A percentile compares a stretch with the other conserved stretches of the same genome.
Evolutionary conservation across 30 jellyfish, hydroid and myxozoan genomes (phyloP).

Genomic region (Chrysaora quinquecirrha): DNA sequence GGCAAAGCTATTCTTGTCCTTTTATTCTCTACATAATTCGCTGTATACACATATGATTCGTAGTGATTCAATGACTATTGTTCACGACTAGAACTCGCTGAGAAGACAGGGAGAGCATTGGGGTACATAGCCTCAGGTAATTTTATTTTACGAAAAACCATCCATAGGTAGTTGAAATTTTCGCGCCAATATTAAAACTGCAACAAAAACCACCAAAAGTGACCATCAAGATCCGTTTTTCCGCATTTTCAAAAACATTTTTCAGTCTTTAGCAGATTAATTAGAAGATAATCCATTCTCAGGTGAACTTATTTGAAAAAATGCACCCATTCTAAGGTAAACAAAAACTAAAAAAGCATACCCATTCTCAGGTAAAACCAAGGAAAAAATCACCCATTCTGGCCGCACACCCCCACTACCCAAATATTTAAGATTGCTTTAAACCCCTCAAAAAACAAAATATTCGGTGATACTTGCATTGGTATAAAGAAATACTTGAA

Average conservation of each 20-base stretch:
- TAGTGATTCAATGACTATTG: background rate
- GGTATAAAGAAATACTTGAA: background rate
- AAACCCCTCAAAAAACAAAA: background rate
- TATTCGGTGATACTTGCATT: background rate
- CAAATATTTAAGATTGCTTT: too few relatives aligned
- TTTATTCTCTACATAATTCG: background rate
- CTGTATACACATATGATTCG: background rate
- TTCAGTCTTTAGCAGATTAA: too few relatives aligned
- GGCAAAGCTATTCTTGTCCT: background rate
- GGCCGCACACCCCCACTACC: too few relatives aligned
- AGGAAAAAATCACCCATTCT: too few relatives aligned
- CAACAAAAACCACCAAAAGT: too few relatives aligned
- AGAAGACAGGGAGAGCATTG: background rate
- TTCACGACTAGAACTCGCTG: background rate
- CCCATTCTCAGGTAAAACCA: too few relatives aligned
- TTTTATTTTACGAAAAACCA: too few relatives aligned
- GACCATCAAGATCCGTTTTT: background rate
- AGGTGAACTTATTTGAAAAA: too few relatives aligned
- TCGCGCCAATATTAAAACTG: too few relatives aligned
- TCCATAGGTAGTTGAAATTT: too few relatives aligned
- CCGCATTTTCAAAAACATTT: background rate
- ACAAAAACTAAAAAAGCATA: too few relatives aligned
- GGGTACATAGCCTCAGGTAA: background rate
- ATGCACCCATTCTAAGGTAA: too few relatives aligned
- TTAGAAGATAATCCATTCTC: background rate